These are phyloP conservation scores for Hipposideros armiger DNA, from an alignment of 2,113 vertebrate genomes.

Conservation along the genomic window DNA sequence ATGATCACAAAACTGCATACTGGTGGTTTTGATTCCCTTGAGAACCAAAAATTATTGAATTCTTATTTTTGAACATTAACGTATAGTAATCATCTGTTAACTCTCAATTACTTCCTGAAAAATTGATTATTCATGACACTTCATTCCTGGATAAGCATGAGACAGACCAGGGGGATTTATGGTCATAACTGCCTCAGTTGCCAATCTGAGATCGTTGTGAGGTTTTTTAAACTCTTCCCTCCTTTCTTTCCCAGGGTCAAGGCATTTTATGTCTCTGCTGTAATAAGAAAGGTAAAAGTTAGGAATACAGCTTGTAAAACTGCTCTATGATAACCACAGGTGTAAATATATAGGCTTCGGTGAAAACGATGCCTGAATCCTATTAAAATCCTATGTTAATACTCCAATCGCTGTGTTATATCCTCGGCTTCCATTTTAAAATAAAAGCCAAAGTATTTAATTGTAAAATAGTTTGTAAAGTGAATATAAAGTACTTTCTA, in stretches of 20 bases:
- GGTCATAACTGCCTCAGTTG: background rate
- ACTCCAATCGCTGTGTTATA: background rate
- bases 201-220: background rate
- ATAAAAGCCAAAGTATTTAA: constrained; percentile 43
- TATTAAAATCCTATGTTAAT: background rate
- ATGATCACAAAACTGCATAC: constrained; percentile 18
- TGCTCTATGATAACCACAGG: background rate
- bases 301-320: background rate
- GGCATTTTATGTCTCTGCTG: background rate
- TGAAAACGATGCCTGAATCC: background rate
- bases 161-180: background rate
- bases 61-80: constrained; percentile 37
- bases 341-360: background rate
- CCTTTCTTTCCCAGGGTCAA: background rate
- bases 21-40: background rate
- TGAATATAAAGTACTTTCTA: background rate
- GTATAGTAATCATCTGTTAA: background rate
- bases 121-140: constrained; percentile 2
- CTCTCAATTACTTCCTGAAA: constrained; percentile 24
- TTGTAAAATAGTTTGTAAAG: constrained; percentile 28
- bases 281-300: background rate
- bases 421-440: background rate
- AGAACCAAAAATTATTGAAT: constrained; percentile 35
- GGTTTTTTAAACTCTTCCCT: background rate
- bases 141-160: background rate